phyloP scores from a whole-genome alignment of 2,888 invertebrate species.

The Synergus umbraculus region DNA sequence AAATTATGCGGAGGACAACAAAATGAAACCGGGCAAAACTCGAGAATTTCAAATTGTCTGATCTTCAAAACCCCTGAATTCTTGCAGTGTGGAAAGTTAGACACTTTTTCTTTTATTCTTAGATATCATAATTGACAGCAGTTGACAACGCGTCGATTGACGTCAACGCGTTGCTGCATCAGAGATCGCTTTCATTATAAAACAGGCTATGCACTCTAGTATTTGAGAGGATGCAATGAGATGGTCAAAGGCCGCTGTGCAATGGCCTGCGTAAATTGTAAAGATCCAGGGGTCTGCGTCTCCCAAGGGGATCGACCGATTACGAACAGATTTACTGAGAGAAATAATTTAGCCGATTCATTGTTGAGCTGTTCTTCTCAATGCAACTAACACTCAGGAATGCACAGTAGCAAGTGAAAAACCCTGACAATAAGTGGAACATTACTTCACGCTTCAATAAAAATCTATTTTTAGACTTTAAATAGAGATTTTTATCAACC shows the following conservation, averaged over 20 bases:
- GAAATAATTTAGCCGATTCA: constrained; percentile 29
- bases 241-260: constrained; percentile 28
- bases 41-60: too few species aligned
- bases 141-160: constrained; percentile 51
- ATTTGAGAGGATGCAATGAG: constrained; percentile 29
- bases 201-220: constrained; percentile 39
- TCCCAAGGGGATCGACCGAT: constrained; percentile 28
- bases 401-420: constrained; percentile 9
- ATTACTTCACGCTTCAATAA: constrained; percentile 5
- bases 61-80: not conserved
- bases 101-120: not conserved
- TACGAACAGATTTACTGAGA: constrained; percentile 27
- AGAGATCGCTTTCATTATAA: constrained; percentile 59
- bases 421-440: not conserved
- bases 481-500: not conserved
- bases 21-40: too few species aligned
- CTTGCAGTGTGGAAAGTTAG: not conserved
- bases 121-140: not conserved
- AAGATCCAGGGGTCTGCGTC: constrained; percentile 25
- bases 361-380: constrained; percentile 7
- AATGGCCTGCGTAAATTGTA: constrained; percentile 16
- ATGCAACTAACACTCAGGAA: constrained; percentile 6
- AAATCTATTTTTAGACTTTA: not conserved
- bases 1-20: too few species aligned
- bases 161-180: constrained; percentile 59